Conservation (phyloP, 1,140 invertebrate genomes). For the Halictus rubicundus region DNA sequence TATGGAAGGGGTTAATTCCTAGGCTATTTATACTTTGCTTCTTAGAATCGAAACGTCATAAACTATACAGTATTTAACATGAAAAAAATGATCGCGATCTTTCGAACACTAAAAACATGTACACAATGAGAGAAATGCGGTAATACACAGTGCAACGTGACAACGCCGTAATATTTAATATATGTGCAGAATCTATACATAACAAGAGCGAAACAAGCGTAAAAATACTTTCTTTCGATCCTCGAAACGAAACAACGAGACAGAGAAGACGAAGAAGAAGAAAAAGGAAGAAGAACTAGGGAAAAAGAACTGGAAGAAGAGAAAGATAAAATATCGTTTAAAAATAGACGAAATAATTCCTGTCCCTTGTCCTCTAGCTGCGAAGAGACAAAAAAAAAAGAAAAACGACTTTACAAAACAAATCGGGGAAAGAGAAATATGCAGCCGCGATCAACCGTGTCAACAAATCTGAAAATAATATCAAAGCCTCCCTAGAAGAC, state of each 20-base stretch:
- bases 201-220: constrained; percentile 66
- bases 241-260: constrained; percentile 36
- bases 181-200: constrained; percentile 75
- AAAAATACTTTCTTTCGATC: constrained; percentile 52
- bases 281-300: background rate
- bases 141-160: constrained; percentile 69
- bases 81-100: constrained; percentile 67
- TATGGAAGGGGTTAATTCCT: constrained; percentile 66
- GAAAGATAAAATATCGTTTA: too few species aligned
- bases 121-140: constrained; percentile 64
- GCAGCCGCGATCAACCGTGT: constrained; percentile 5
- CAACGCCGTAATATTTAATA: constrained; percentile 59
- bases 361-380: background rate
- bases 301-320: background rate
- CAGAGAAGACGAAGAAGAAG: background rate
- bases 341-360: too few species aligned
- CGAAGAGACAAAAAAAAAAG: background rate
- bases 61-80: constrained; percentile 78
- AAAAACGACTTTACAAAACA: constrained; percentile 2
- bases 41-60: constrained; percentile 72
- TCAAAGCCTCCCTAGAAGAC: constrained; percentile 29
- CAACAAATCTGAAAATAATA: constrained; percentile 24
- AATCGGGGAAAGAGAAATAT: background rate
- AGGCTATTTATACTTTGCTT: constrained; percentile 68
- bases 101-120: constrained; percentile 61